Conservation (phyloP, 2,888 invertebrate species). For the Drosophila lutescens region DNA sequence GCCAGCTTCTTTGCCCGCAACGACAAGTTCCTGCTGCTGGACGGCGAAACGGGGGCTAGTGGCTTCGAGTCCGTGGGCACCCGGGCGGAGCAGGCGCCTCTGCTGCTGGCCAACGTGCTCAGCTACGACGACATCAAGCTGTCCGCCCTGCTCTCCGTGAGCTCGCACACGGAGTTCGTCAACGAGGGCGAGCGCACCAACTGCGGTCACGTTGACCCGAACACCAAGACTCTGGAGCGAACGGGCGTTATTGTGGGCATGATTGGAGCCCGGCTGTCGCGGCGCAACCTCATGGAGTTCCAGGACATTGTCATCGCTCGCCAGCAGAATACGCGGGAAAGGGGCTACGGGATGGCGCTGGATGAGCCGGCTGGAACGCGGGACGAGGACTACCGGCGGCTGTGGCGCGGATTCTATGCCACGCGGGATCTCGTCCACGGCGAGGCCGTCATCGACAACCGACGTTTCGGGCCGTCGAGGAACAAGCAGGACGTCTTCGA, state of each 20-base stretch:
- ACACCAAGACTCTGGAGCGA: constrained; percentile 83
- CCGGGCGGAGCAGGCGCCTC: constrained; percentile 84
- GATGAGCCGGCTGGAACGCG: constrained; percentile 37
- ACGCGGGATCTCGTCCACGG: constrained; percentile 67
- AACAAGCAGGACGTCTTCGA: constrained; percentile 80
- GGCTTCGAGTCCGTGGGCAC: constrained; percentile 86
- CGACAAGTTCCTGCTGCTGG: constrained; percentile 84
- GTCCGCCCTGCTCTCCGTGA: constrained; percentile 86
- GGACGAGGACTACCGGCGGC: constrained; percentile 66
- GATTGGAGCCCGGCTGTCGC: constrained; percentile 85
- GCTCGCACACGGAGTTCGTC: constrained; percentile 86
- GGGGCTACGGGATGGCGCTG: constrained; percentile 83
- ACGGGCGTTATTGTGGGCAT: constrained; percentile 85
- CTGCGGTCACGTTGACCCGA: constrained; percentile 83
- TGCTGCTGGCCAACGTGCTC: constrained; percentile 85
- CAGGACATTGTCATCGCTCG: constrained; percentile 85
- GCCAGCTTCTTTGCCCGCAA: constrained; percentile 85
- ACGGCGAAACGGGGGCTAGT: constrained; percentile 84
- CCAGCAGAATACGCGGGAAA: constrained; percentile 85
- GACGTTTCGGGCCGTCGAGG: constrained; percentile 74
- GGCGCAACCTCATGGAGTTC: constrained; percentile 85
- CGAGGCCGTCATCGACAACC: constrained; percentile 60
- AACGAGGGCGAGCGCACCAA: constrained; percentile 86
- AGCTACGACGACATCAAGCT: constrained; percentile 87
- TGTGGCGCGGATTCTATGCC: constrained; percentile 78